These are phyloP conservation scores for Maconellicoccus hirsutus DNA, from an alignment of 1,140 invertebrate genomes.

Conservation along the genomic window DNA sequence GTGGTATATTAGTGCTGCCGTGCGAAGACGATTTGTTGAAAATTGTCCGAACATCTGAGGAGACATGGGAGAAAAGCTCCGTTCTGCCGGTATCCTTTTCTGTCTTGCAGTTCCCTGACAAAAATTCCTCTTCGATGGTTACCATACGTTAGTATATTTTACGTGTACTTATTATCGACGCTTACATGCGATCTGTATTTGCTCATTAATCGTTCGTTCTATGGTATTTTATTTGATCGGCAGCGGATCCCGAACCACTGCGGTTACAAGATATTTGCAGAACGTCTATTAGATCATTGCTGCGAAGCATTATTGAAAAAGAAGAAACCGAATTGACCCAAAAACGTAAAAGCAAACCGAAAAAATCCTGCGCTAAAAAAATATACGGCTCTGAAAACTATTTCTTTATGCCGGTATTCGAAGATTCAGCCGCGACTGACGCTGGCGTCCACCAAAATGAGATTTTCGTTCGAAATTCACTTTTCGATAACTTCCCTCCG, in stretches of 20 bases:
- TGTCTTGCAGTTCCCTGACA: constrained; percentile 36
- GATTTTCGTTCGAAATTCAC: background rate
- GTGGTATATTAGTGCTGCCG: constrained; percentile 79
- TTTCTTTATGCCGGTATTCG: background rate
- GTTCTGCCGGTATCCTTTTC: constrained; percentile 72
- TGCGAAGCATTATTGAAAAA: constrained; percentile 1
- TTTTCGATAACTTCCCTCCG: background rate
- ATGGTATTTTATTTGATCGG: background rate
- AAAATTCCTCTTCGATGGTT: background rate
- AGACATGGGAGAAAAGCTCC: constrained; percentile 46
- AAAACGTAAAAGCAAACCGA: background rate
- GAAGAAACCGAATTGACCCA: background rate
- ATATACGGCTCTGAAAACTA: background rate
- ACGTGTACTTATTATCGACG: background rate
- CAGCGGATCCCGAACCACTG: constrained; percentile 12
- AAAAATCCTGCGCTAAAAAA: background rate
- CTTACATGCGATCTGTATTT: background rate
- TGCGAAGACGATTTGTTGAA: constrained; percentile 64
- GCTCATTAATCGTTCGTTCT: no score
- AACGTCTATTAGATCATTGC: constrained; percentile 10
- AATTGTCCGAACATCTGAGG: constrained; percentile 48
- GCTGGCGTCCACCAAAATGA: background rate
- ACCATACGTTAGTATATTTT: background rate
- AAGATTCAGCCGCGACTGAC: background rate
- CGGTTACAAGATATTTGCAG: constrained; percentile 22